Evolutionary conservation across 2,888 invertebrate genomes (phyloP).

Genomic region (Perdita meconis): DNA sequence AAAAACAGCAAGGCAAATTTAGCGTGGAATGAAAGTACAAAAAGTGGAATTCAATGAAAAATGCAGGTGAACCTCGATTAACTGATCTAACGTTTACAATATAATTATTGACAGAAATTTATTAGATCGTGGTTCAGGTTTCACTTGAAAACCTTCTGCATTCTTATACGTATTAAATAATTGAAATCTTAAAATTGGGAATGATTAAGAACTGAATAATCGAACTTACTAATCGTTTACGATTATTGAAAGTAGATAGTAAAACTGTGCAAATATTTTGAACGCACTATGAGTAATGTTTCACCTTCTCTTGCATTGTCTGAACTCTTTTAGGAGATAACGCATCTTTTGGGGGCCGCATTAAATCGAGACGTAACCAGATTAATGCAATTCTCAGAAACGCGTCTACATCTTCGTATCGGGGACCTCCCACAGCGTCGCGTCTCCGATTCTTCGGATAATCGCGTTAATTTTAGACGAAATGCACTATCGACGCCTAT

Average conservation of each 20-base stretch:
- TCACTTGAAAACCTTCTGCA: no score
- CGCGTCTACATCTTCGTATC: constrained; percentile 28
- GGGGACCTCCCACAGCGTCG: constrained; percentile 52
- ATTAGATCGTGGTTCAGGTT: no score
- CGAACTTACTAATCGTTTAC: no score
- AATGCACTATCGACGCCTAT: constrained; percentile 2
- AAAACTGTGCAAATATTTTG: constrained; percentile 8
- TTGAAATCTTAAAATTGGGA: no score
- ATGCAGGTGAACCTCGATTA: no score
- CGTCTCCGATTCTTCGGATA: constrained; percentile 36
- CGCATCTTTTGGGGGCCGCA: background rate
- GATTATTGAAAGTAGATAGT: background rate
- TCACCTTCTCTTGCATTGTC: background rate
- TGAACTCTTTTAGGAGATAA: constrained; percentile 14
- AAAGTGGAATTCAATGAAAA: no score
- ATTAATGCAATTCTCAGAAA: constrained; percentile 51
- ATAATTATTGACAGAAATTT: no score
- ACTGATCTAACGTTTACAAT: no score
- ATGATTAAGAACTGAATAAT: no score
- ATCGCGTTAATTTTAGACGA: constrained; percentile 30
- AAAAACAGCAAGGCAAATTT: background rate
- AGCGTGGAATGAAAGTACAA: no score
- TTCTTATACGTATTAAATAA: no score
- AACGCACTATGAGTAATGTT: background rate
- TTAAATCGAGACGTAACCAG: constrained; percentile 16